Evolutionary conservation across 2,797 vertebrate species (phyloP), one percentile per base, ranked within the genome.

Genomic region (Mastacembelus armatus): DNA sequence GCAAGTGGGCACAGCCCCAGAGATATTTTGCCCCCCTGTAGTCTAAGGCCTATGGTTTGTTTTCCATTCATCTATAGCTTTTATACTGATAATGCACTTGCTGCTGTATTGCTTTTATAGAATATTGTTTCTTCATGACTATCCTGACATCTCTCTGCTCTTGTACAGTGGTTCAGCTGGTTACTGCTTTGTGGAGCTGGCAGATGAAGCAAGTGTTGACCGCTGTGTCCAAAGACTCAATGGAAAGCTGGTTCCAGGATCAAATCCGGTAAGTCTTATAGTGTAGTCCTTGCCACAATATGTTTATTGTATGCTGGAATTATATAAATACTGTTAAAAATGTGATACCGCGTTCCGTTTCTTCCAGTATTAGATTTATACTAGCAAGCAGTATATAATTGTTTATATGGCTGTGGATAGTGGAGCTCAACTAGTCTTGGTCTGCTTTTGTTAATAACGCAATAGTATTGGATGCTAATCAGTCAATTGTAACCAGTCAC

Each of bases 101-200:
- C 19, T 33, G 4, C 36, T 44, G 0, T 5, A 11, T 27, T 50
- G 29, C 6, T 3, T 16, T n/a, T 15, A 3, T 12, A 30, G 18
- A 18, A 27, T 10, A 2, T 0, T 6, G 0, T 22, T 29, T 50
- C 33, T 4, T 43, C 5, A 32, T 19, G 0, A 18, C 4, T 24
- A 14, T 45, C 10, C 16, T 54, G 5, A 65, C 8, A 4, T 12
- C 0, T 7, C 1, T 66, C n/a, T 71, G n/a, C 5, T 52, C 7
- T 9, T 40, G 29, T 75, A 10, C 73, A 95, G 94, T 7, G 93
- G 93, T n/a, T 94, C 93, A 15, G 94, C 94, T 9, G 94, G 94
- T 50, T 95, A 95, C 80, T 95, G 94, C 76, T 95, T 95, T 79
- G 94, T 95, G 86, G 93, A 95, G 84, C 71, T 95, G 80, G 88